These are phyloP conservation scores for Lagopus leucura DNA, from an alignment of 2,113 vertebrate species.

Conservation along the genomic window DNA sequence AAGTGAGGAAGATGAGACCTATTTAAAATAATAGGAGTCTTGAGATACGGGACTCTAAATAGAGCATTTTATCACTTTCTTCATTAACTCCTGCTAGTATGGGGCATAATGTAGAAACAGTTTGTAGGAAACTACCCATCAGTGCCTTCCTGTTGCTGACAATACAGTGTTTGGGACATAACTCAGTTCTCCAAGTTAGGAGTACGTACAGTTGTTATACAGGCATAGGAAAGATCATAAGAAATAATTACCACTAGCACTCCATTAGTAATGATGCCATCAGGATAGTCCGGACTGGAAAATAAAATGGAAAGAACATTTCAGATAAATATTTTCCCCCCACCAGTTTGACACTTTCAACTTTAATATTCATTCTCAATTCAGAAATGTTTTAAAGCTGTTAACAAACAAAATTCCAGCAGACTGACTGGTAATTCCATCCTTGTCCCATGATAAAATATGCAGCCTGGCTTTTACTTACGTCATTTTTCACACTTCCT, in stretches of 20 bases:
- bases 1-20: background rate
- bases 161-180: background rate
- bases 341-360: background rate
- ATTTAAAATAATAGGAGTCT: background rate
- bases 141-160: background rate
- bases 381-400: background rate
- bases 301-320: background rate
- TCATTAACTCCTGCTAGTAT: background rate
- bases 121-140: background rate
- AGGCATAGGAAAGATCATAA: background rate
- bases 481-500: background rate
- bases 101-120: background rate
- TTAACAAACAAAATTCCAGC: background rate
- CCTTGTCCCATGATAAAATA: background rate
- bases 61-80: background rate
- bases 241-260: slow-evolving; percentile 82
- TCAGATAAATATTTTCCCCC: background rate
- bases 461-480: background rate
- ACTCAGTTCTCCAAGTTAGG: background rate
- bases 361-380: background rate
- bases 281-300: slow-evolving; percentile 74
- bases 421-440: background rate
- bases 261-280: slow-evolving; percentile 81
- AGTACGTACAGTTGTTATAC: background rate
- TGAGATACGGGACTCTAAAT: background rate